phyloP scores from a whole-genome alignment of 2,797 vertebrate genomes.

The Xyrichtys novacula region DNA sequence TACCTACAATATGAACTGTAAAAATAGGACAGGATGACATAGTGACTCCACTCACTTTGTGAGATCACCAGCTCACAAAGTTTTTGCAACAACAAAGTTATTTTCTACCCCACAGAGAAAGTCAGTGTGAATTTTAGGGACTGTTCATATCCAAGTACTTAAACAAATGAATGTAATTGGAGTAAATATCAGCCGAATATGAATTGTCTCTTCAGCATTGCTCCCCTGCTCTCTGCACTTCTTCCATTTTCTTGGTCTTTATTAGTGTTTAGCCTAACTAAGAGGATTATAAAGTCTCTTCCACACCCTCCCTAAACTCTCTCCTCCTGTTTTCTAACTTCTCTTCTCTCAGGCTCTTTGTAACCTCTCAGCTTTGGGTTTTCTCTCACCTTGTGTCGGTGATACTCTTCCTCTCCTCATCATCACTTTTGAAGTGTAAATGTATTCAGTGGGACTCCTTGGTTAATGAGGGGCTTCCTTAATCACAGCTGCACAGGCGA shows the following conservation, averaged over 20 bases:
- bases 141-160: no score
- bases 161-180: no score
- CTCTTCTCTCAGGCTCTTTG: background rate
- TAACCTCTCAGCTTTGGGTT: background rate
- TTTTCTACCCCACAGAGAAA: no score
- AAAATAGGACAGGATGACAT: no score
- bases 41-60: no score
- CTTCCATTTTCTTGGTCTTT: conserved; percentile 1
- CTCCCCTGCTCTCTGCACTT: conserved; percentile 1
- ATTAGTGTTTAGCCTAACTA: background rate
- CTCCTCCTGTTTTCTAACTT: background rate
- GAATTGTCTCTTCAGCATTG: background rate
- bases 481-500: background rate
- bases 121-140: no score
- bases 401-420: background rate
- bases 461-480: conserved; percentile 15
- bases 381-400: background rate
- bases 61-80: no score
- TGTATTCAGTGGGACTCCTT: conserved; percentile 14
- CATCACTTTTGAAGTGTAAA: conserved; percentile 37
- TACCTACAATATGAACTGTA: no score
- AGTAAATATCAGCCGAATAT: no score
- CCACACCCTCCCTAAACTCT: background rate
- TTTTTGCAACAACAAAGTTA: no score
- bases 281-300: background rate